Evolutionary conservation across 2,797 vertebrate species (phyloP).

Genomic region (Hephaestus fuliginosus): DNA sequence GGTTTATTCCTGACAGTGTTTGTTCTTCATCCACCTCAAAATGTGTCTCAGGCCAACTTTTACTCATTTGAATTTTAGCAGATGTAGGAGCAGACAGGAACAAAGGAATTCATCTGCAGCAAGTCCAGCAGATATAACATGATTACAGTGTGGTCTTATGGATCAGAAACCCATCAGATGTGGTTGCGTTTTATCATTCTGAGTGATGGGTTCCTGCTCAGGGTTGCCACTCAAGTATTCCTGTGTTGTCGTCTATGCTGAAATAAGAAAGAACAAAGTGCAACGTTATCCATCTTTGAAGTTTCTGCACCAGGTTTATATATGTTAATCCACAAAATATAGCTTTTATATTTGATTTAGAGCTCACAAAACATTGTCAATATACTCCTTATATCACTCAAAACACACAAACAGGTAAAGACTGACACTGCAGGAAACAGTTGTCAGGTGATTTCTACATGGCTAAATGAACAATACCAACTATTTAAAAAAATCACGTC

Average conservation of each 20-base stretch:
- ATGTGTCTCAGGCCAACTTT: conserved; percentile 12
- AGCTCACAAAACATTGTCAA: not conserved
- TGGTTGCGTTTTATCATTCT: conserved; percentile 24
- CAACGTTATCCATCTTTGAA: not conserved
- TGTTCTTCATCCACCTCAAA: conserved; percentile 35
- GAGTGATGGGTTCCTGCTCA: conserved; percentile 9
- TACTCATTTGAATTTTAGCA: not conserved
- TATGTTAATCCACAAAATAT: not conserved
- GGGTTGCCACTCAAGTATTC: not conserved
- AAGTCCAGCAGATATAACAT: conserved; percentile 5
- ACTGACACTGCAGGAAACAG: not conserved
- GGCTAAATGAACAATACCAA: too few species aligned
- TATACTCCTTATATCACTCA: not conserved
- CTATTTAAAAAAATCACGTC: not conserved
- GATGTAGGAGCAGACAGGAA: not conserved
- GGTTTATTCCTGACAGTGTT: conserved; percentile 35
- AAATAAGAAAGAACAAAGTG: not conserved
- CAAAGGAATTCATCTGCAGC: conserved; percentile 13
- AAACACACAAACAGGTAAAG: not conserved
- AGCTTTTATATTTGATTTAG: not conserved
- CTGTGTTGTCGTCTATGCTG: conserved; percentile 15
- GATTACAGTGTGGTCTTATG: not conserved
- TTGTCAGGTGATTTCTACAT: too few species aligned
- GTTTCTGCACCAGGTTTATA: not conserved
- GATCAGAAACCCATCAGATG: conserved; percentile 23